Percentiles rank a stretch among this genome's conserved stretches.
phyloP scores from a whole-genome alignment of 2,113 vertebrate genomes.

The Bufo gargarizans region DNA sequence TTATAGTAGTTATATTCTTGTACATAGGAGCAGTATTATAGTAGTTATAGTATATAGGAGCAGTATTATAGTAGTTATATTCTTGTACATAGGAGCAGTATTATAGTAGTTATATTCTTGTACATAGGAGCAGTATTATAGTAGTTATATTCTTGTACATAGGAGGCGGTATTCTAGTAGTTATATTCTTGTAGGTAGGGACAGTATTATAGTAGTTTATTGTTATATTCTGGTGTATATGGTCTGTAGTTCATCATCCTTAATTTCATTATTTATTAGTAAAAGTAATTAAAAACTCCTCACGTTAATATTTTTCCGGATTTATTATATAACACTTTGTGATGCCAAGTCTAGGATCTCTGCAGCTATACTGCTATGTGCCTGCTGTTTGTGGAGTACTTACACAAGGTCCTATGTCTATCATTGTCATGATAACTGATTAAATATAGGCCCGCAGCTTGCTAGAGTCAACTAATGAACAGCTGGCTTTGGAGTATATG shows the following conservation, averaged over 20 bases:
- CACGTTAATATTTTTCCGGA: background rate
- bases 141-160: conserved; percentile 2
- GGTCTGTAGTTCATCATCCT: background rate
- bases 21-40: background rate
- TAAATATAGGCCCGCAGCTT: conserved; percentile 19
- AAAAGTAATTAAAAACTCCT: background rate
- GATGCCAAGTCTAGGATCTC: background rate
- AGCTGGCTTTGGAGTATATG: conserved; percentile 7
- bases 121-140: background rate
- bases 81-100: background rate
- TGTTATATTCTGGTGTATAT: background rate
- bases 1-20: conserved; percentile 1
- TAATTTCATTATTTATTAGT: background rate
- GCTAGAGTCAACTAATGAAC: conserved; percentile 22
- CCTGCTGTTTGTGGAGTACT: background rate
- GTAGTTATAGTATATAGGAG: background rate
- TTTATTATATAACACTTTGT: background rate
- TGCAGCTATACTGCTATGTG: too few relatives aligned
- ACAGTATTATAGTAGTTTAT: background rate
- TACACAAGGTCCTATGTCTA: background rate
- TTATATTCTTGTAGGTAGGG: background rate
- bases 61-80: conserved; percentile 1
- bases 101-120: conserved; percentile 6
- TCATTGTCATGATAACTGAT: conserved; percentile 21
- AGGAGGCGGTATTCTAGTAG: background rate